Evolutionary conservation across 2,113 vertebrate genomes (phyloP), one percentile per base, ranked within the genome.

Genomic region (Morone chrysops): DNA sequence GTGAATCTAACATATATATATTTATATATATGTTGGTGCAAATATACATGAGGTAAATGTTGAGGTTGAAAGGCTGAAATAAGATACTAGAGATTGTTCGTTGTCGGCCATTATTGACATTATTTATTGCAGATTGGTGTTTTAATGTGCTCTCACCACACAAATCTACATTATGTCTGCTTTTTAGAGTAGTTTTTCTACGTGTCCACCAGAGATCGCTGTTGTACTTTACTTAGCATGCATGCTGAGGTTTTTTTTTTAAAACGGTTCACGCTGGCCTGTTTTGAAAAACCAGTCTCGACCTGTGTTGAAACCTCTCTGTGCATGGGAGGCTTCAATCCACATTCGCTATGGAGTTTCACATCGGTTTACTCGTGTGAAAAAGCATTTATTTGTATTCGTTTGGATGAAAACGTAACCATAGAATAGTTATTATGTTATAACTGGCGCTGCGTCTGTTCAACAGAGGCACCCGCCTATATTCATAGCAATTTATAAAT

Each of bases 291-390:
- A 93, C 90, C 92, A 88, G 75, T 89, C 92, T 89, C 69, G 89
- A 91, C 90, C 91, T 92, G 91, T 91, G 93, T 93, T 94, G 93
- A 80, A 93, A 80, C 91, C 91, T 93, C 93, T 95, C 94, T 94
- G 94, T 95, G 94, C 94, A 94, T 95, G 93, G 91, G 94, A 94
- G 93, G 91, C 91, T 93, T 94, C 92, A 90, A 93, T 94, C 86
- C 90, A 92, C 75, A 87, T 82, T 79, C 87, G 86, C 85, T 86
- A 78, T 84, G 81, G 87, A 86, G 83, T 59, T 92, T 86, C 75
- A 73, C 84, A 22, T 65, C n/a, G 90, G 87, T 85, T 88, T 85
- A 18, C 76, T 36, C 63, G 63, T 53, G 89, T 65, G 82, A 70
- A 82, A 9, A 82, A 9, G 78, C 86, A 51, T 92, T 93, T 90